Percentiles rank a stretch among this genome's conserved stretches.
These are phyloP conservation scores for Malacoctenus gilli DNA, from an alignment of 2,797 vertebrate species.

Conservation along the genomic window DNA sequence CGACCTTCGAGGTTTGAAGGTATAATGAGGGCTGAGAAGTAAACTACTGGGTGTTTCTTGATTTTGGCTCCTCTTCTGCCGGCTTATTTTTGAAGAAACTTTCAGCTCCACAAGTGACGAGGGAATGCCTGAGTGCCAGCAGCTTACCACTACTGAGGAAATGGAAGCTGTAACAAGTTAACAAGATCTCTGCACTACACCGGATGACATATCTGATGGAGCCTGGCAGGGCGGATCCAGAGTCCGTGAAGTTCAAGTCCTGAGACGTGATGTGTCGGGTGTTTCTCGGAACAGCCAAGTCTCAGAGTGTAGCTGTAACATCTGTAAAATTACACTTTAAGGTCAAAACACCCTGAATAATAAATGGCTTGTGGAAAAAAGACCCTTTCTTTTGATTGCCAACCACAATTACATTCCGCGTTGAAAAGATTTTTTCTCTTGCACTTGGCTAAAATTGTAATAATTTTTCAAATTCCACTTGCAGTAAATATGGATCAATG, in stretches of 20 bases:
- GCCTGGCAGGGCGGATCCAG: conserved; percentile 4
- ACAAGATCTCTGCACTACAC: conserved; percentile 29
- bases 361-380: conserved; percentile 2
- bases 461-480: too few relatives aligned
- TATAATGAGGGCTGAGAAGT: background rate
- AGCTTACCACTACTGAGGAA: conserved; percentile 10
- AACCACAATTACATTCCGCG: too few relatives aligned
- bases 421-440: background rate
- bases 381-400: conserved; percentile 1
- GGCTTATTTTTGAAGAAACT: conserved; percentile 11
- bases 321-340: background rate
- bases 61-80: conserved; percentile 7
- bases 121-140: conserved; percentile 1
- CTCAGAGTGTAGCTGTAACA: conserved; percentile 3
- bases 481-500: too few relatives aligned
- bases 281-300: conserved; percentile 1
- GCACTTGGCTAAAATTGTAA: background rate
- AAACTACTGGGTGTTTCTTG: background rate
- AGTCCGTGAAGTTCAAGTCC: conserved; percentile 14
- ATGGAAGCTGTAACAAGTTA: conserved; percentile 14
- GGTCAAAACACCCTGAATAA: conserved; percentile 23
- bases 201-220: conserved; percentile 30
- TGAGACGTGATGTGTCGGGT: conserved; percentile 7
- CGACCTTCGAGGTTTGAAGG: conserved; percentile 9
- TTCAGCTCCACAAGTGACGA: conserved; percentile 5